These are phyloP conservation scores for Trachythela sp. DNA, from an alignment of 64 coral and sea anemone genomes.

Conservation along the genomic window DNA sequence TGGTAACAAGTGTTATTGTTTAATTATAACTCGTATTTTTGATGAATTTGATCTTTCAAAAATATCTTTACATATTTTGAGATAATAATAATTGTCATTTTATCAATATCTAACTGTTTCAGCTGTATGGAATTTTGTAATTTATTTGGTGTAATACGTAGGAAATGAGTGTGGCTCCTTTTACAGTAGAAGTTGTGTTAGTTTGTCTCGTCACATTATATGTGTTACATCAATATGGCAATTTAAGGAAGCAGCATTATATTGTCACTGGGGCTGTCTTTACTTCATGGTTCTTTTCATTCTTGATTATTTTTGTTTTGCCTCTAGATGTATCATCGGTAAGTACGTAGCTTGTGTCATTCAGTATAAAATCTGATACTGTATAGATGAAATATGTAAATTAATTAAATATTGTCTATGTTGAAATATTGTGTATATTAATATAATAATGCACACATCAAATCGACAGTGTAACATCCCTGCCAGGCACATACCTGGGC, in stretches of 20 bases:
- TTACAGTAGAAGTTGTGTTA: conserved; percentile 80
- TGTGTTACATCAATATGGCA: conserved; percentile 96
- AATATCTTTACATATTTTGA: too few relatives aligned
- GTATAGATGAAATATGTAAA: not conserved
- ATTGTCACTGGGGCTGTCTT: conserved; percentile 91
- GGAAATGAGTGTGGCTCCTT: conserved; percentile 60
- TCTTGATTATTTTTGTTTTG: conserved; percentile 85
- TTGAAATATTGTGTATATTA: too few relatives aligned
- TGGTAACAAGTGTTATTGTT: not conserved
- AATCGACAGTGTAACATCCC: too few relatives aligned
- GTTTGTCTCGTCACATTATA: conserved; percentile 78
- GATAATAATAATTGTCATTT: not conserved
- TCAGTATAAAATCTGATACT: not conserved
- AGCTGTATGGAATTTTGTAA: not conserved
- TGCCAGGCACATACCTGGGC: too few relatives aligned
- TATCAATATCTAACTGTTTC: not conserved
- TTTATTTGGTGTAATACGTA: not conserved
- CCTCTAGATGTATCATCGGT: conserved; percentile 96
- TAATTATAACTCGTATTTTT: not conserved
- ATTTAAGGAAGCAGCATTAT: conserved; percentile 94
- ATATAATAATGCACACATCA: too few relatives aligned
- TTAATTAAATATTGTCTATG: not conserved
- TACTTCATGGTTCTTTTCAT: conserved; percentile 95
- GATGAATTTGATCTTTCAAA: not conserved
- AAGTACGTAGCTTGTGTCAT: too few relatives aligned